phyloP scores from a whole-genome alignment of 2,113 vertebrate species.

The Plecotus auritus region DNA sequence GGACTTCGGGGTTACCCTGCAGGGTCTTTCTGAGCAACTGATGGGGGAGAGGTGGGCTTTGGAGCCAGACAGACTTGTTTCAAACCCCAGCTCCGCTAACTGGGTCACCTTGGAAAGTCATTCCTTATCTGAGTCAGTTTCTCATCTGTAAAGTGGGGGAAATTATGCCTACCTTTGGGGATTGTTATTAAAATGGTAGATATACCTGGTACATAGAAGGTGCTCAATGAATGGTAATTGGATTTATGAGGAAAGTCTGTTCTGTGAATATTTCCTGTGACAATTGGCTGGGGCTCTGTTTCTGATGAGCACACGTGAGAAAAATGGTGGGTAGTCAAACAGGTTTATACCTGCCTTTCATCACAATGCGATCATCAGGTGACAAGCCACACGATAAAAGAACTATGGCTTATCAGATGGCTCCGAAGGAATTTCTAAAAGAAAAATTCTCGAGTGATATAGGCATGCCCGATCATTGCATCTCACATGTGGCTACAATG shows the following conservation, averaged over 20 bases:
- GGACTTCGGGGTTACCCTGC: background rate
- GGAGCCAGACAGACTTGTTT: background rate
- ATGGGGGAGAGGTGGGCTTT: background rate
- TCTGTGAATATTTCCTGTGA: background rate
- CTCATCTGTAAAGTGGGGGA: background rate
- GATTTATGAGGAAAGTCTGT: background rate
- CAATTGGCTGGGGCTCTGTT: background rate
- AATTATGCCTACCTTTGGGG: background rate
- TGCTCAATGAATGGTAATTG: background rate
- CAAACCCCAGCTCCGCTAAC: background rate
- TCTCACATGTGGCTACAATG: background rate
- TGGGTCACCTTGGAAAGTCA: background rate
- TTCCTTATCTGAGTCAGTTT: background rate
- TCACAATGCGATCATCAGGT: background rate
- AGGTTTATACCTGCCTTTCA: background rate
- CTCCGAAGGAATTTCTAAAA: background rate
- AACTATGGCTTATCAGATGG: background rate
- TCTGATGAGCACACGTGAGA: background rate
- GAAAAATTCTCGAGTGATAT: background rate
- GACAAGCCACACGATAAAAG: background rate
- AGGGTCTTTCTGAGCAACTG: background rate
- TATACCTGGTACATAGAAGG: background rate
- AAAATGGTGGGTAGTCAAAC: background rate
- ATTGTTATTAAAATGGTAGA: background rate
- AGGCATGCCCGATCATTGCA: background rate